Conservation (phyloP, 2,888 invertebrate species). For the Macrosiphum euphorbiae region DNA sequence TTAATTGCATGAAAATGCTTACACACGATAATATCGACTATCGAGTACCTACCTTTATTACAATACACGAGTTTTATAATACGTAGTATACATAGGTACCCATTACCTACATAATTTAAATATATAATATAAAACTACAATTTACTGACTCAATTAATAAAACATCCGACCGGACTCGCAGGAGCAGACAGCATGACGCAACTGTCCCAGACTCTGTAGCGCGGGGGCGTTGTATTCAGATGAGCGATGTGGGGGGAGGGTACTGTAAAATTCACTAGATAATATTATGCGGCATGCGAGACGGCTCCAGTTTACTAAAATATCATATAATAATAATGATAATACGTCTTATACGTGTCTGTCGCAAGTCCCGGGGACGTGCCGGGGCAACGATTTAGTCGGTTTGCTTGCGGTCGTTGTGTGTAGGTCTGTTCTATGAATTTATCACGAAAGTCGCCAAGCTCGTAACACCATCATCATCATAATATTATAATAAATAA, state of each 20-base stretch:
- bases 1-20: no score
- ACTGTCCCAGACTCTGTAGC: background rate
- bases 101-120: no score
- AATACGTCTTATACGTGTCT: background rate
- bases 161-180: background rate
- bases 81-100: no score
- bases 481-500: background rate
- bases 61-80: background rate
- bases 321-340: conserved; percentile 8
- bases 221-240: background rate
- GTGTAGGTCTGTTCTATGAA: background rate
- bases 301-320: background rate
- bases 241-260: background rate
- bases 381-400: conserved; percentile 23
- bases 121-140: background rate
- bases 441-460: background rate
- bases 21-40: no score
- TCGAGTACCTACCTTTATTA: background rate
- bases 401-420: background rate
- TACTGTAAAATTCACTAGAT: background rate
- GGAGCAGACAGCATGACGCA: background rate
- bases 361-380: conserved; percentile 4
- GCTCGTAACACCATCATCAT: background rate
- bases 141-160: background rate
- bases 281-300: background rate